Evolutionary conservation across 2,113 vertebrate species (phyloP).

Genomic region (Egretta garzetta): DNA sequence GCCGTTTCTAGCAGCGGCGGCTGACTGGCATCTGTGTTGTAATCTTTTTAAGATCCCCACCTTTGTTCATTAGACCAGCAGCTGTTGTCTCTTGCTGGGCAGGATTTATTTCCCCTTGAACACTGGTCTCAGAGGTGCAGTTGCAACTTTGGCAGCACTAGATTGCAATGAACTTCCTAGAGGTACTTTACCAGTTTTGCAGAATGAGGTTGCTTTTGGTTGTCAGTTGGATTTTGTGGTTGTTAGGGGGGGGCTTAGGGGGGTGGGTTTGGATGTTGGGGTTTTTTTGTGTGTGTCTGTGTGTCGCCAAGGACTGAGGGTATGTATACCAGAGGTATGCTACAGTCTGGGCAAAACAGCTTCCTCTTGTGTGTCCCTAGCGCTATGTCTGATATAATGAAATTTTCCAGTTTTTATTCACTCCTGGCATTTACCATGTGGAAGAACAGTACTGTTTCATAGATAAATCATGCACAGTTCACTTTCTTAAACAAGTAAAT

Average conservation of each 20-base stretch:
- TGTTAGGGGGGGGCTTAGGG: neutral
- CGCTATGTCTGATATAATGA: neutral
- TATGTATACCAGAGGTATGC: neutral
- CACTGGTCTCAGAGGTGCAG: neutral
- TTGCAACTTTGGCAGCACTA: neutral
- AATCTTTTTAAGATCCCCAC: neutral
- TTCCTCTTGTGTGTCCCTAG: neutral
- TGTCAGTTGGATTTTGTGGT: neutral
- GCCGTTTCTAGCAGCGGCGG: accelerated
- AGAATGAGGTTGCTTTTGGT: neutral
- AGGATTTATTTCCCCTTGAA: neutral
- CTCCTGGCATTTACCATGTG: neutral
- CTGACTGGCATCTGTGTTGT: neutral
- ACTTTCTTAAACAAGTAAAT: neutral
- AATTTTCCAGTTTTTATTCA: neutral
- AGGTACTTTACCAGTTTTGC: neutral
- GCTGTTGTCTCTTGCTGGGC: neutral
- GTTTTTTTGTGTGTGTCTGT: no score
- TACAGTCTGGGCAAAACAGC: neutral
- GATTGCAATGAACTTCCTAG: neutral
- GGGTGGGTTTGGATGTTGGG: neutral
- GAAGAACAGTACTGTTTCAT: neutral
- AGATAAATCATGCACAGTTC: neutral
- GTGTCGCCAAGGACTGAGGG: neutral
- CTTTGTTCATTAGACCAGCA: neutral